Evolutionary conservation across 2,888 invertebrate species (phyloP).

Genomic region (Ceratothoa steindachneri): DNA sequence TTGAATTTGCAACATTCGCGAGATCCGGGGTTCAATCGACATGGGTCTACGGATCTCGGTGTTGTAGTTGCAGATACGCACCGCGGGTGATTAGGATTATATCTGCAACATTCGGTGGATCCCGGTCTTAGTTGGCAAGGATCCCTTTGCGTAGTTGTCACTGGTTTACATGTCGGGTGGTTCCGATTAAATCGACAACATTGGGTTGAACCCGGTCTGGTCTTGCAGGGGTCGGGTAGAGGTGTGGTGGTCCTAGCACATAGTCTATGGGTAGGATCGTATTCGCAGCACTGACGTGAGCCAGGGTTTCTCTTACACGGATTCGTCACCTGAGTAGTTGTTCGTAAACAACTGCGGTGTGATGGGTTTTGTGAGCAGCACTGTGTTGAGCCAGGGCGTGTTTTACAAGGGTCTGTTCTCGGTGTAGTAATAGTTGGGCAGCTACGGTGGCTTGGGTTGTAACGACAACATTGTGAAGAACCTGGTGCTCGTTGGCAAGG

Average conservation of each 20-base stretch:
- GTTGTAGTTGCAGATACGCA: not conserved
- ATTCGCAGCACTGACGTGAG: slow-evolving; percentile 25
- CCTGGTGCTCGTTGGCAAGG: too few relatives aligned
- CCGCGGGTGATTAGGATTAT: slow-evolving; percentile 19
- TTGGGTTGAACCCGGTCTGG: slow-evolving; percentile 20
- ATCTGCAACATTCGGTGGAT: slow-evolving; percentile 21
- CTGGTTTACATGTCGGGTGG: slow-evolving; percentile 17
- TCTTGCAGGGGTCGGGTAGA: slow-evolving; percentile 24
- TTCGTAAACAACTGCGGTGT: too few relatives aligned
- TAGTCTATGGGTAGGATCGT: slow-evolving; percentile 11
- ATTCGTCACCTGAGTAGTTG: too few relatives aligned
- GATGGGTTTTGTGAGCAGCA: too few relatives aligned
- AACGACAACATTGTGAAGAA: too few relatives aligned
- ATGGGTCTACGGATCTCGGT: not conserved
- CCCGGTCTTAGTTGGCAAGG: slow-evolving; percentile 24
- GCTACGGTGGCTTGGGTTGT: too few relatives aligned
- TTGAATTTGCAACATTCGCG: not conserved
- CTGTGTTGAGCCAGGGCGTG: too few relatives aligned
- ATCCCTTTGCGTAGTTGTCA: slow-evolving; percentile 7
- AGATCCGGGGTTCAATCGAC: slow-evolving; percentile 7
- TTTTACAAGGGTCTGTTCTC: too few relatives aligned
- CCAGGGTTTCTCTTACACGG: too few relatives aligned
- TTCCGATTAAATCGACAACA: slow-evolving; percentile 23
- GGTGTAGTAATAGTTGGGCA: too few relatives aligned
- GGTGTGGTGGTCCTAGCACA: slow-evolving; percentile 24